These are phyloP conservation scores for Brachystomella parvula DNA, from an alignment of 1,140 invertebrate genomes.

Conservation along the genomic window DNA sequence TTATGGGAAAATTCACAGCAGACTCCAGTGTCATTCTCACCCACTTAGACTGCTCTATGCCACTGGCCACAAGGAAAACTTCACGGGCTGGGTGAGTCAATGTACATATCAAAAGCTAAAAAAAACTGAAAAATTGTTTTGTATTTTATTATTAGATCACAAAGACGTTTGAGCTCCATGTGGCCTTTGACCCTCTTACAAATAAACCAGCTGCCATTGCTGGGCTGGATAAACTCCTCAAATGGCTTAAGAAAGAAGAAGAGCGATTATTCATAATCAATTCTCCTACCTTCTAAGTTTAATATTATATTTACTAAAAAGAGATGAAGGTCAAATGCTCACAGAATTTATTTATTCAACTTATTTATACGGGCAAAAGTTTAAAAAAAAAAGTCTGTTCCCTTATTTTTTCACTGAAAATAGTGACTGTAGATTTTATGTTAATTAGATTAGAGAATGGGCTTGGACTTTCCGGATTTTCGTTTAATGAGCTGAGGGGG, in stretches of 20 bases:
- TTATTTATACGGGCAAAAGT: too few relatives aligned
- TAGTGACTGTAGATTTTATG: too few relatives aligned
- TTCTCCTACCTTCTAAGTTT: slow-evolving; percentile 69
- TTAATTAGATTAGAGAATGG: too few relatives aligned
- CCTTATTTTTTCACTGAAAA: too few relatives aligned
- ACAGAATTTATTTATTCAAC: too few relatives aligned
- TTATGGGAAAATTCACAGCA: slow-evolving; percentile 67
- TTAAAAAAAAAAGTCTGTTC: too few relatives aligned
- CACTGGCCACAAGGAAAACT: slow-evolving; percentile 69
- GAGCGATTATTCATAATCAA: slow-evolving; percentile 85
- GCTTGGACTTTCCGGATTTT: too few relatives aligned
- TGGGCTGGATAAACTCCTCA: slow-evolving; percentile 76
- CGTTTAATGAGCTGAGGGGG: too few relatives aligned
- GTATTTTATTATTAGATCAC: slow-evolving; percentile 58
- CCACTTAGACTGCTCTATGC: slow-evolving; percentile 83
- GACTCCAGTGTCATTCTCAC: slow-evolving; percentile 66
- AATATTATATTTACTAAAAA: too few relatives aligned
- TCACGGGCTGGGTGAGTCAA: slow-evolving; percentile 78
- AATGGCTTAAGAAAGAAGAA: slow-evolving; percentile 91
- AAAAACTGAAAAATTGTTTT: not conserved
- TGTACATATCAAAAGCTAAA: slow-evolving; percentile 6
- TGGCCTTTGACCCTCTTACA: slow-evolving; percentile 80
- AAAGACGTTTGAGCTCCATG: slow-evolving; percentile 83
- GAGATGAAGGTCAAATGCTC: too few relatives aligned
- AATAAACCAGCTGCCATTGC: slow-evolving; percentile 76